Evolutionary conservation across 23 tunicate genomes (phyloP), one percentile per base, ranked within the genome.

Genomic region (Trididemnum clinides): DNA sequence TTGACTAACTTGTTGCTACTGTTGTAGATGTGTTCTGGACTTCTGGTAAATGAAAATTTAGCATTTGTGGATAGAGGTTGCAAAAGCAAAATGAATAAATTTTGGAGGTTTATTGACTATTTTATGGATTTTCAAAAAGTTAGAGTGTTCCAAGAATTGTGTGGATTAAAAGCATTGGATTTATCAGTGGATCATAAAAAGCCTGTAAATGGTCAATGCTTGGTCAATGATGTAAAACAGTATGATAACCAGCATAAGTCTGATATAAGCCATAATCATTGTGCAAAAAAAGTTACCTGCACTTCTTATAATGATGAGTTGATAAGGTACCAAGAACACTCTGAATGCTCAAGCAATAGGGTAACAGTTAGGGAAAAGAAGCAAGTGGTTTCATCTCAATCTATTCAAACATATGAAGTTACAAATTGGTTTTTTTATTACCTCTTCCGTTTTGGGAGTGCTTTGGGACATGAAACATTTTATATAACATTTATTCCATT

Each of bases 111-210:
- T 29, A 78, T 84, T 39, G 96, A 95, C 77, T 95, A 90, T 58
- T 84, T 96, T 5, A 81, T 96, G 93, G 99, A 96, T 65, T 96
- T 96, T 75, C 37, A 91, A 34, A 96, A 96, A 72, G 99, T 96
- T n/a, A 88, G 99, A 39, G 49, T n/a, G 23, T 96, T 96, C 81
- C 99, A 96, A 88, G 97, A 96, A 28, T 71, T 91, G 50, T 96
- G 99, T 50, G 99, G 99, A 22, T 35, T 96, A 57, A 33, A 65
- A 31, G 95, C 86, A 78, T 50, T 57, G 39, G 57, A 82, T 64
- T 6, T 28, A 19, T 62, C 69, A 10, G 5, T 30, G 15, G 29
- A 44, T 10, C 4, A 39, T 22, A 19, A 21, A 39, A 10, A 34
- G 22, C 58, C 7, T 29, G 10, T 26, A 6, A 22, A 22, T 50